Evolutionary conservation across 2,113 vertebrate species (phyloP).

Genomic region (Ailuropoda melanoleuca): DNA sequence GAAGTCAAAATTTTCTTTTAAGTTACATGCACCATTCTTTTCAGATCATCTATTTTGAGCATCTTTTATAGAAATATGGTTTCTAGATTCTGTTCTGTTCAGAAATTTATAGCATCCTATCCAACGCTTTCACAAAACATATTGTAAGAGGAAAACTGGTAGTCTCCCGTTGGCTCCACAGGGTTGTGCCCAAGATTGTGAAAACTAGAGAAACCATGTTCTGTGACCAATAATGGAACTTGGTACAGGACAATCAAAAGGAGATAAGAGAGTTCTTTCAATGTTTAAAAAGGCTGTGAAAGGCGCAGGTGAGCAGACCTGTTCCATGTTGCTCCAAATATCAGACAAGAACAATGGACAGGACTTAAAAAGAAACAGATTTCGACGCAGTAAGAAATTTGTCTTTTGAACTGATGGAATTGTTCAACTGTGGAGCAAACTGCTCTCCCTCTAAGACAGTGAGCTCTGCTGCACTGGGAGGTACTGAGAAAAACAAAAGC

Average conservation of each 20-base stretch:
- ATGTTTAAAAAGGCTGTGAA: neutral
- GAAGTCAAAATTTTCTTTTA: neutral
- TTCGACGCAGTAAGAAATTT: conserved; percentile 20
- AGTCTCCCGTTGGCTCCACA: neutral
- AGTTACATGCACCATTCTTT: neutral
- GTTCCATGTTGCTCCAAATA: conserved; percentile 28
- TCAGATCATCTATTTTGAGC: neutral
- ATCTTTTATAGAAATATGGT: neutral
- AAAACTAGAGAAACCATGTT: neutral
- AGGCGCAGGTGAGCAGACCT: neutral
- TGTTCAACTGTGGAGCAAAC: neutral
- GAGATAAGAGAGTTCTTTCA: neutral
- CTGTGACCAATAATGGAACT: neutral
- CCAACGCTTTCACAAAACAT: neutral
- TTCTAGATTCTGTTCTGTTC: neutral
- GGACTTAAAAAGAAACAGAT: conserved; percentile 50
- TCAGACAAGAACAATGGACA: conserved; percentile 12
- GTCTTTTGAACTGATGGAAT: conserved; percentile 28
- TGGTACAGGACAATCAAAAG: neutral
- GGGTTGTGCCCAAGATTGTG: neutral
- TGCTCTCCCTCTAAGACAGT: neutral
- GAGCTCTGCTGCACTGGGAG: neutral
- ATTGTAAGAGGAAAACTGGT: neutral
- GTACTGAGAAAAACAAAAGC: neutral
- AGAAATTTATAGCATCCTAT: neutral